Evolutionary conservation across 2,888 invertebrate genomes (phyloP), one percentile per base, ranked within the genome.

Genomic region (Hoplodrina ambigua): DNA sequence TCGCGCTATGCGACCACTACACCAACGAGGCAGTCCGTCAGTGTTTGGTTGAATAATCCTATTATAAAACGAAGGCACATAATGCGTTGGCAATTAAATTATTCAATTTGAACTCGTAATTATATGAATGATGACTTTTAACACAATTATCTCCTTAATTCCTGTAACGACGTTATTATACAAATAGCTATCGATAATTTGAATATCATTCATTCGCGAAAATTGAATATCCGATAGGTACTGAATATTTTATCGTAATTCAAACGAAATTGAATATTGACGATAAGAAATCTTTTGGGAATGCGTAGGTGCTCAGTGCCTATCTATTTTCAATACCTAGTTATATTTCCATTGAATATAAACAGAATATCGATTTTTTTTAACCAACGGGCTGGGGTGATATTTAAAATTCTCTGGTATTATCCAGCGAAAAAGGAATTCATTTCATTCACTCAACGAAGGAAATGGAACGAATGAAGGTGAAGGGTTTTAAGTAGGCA

Each of bases 241-340:
- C 67, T 72, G 79, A 81, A 76, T 73, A 76, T 72, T 81, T 73
- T 66, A 71, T 66, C 66, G 65, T 60, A 70, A 69, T 72, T 72
- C 63, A 56, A 52, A 66, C 52, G 67, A 66, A 76, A 79, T 81
- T 62, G 81, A 81, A 81, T 79, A 81, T 79, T 82, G 65, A 72
- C 59, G 69, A 54, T 55, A 65, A 59, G 68, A 67, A 71, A 71
- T 67, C 69, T 75, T 71, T 63, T 37, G 63, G 58, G 56, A 67
- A 78, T 59, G 64, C 55, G 57, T 46, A 46, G 46, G 46, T 65
- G 52, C 41, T 52, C 33, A 69, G 25, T 53, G 46, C 68, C 46
- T 37, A 33, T 54, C 8, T 46, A 19, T 44, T 25, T 50, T 66
- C 11, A 46, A 55, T 60, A 54, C 44, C 52, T 54, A 58, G 17